Base-by-base conservation (phyloP, 1,140 invertebrate species). In the Drosophila eugracilis region DNA sequence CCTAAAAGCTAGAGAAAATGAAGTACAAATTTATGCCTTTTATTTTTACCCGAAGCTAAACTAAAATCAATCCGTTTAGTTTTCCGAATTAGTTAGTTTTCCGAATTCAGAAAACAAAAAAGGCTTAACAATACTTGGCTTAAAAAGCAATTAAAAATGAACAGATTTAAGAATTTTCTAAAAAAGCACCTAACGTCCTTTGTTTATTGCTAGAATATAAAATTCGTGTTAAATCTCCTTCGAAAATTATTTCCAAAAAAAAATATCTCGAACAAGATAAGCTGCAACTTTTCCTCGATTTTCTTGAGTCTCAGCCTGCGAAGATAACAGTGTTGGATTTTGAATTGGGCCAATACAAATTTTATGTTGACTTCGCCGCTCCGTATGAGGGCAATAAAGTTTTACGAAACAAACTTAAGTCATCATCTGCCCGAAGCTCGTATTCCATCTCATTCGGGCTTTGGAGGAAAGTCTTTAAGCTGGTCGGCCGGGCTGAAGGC, bases 391-490 rank as follows among this genome's bases (percentile, higher is more conserved):
- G 39, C 26, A 52, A 34, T 65, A 52, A 67, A 65, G 44, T 52
- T 66, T 42, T 17, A 6, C 19, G 10, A 21, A 67, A 32, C 21
- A 49, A 66, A 48, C 55, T 48, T 42, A 73, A 73, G 48, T 73
- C 70, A 73, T 54, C 66, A 70, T 69, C 49, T 69, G 66, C 32
- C 22, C 19, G 10, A 65, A 65, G 59, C 36, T 67, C 17, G 34
- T 52, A 36, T 52, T 26, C 21, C 60, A 66, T 67, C 36, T 50
- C 47, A 41, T 21, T 28, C 10, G 22, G 52, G 57, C 41, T 62
- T 63, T 36, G 14, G 17, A 34, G 26, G 17, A 42, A 67, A 67
- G 63, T 67, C 63, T 67, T 67, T 67, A 67, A 67, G 63, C 63
- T 63, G 30, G 17, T 7, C 26, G 55, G 5, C 30, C 36, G 22